These are phyloP conservation scores for Drosophila melanogaster DNA, from an alignment of 1,140 invertebrate species.

Conservation along the genomic window Release_6_plus_ISO1_MT NT_037436.4:17400001-17400500, in stretches of 20 bases:
- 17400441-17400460: constrained; percentile 76
- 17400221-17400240: background rate
- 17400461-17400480: constrained; percentile 78
- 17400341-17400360: constrained; percentile 72
- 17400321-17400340: constrained; percentile 58
- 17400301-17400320: constrained; percentile 74
- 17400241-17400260: background rate
- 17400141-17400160: background rate
- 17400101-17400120: background rate
- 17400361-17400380: constrained; percentile 83
- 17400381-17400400: constrained; percentile 80
- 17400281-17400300: constrained; percentile 75
- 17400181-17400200: background rate
- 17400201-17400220: background rate
- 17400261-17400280: constrained; percentile 36
- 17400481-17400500: constrained; percentile 82
- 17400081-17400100: constrained; percentile 1
- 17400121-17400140: background rate
- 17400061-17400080: background rate
- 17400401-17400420: constrained; percentile 82
- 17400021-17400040: background rate
- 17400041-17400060: no score
- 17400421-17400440: constrained; percentile 79
- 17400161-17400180: background rate
- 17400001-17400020: no score